Percentiles rank a stretch among this genome's conserved stretches.
These are phyloP conservation scores for Ptychodera flava DNA, from an alignment of 35 echinoderm and acorn worm genomes.

Conservation along the genomic window DNA sequence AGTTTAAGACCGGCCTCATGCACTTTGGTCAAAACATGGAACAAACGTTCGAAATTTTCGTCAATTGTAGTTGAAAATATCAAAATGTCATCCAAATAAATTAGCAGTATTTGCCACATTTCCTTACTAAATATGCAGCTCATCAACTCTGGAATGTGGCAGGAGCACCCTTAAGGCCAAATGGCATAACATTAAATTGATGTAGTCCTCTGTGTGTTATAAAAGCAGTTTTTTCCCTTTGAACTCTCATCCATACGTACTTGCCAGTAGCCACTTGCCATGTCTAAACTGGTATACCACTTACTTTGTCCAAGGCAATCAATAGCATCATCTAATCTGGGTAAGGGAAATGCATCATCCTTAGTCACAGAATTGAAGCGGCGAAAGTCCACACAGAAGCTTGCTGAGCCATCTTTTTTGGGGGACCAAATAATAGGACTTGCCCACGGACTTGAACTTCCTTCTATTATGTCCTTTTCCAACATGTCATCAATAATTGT, in stretches of 20 bases:
- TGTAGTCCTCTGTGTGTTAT: conserved; percentile 28
- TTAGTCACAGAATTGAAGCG: conserved; percentile 28
- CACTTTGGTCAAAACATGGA: not conserved
- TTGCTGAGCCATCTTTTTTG: conserved; percentile 35
- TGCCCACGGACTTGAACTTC: conserved; percentile 24
- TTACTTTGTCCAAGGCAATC: conserved; percentile 30
- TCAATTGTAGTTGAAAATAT: too few species aligned
- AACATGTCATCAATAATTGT: too few species aligned
- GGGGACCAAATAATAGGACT: conserved; percentile 3
- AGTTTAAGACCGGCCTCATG: not conserved
- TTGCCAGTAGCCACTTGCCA: conserved; percentile 62
- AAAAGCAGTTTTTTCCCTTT: conserved; percentile 57
- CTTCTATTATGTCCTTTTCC: conserved; percentile 17
- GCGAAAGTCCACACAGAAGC: conserved; percentile 51
- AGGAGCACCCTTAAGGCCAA: conserved; percentile 47
- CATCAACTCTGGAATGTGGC: conserved; percentile 59
- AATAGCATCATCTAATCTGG: conserved; percentile 18
- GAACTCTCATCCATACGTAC: conserved; percentile 26
- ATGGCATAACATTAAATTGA: conserved; percentile 42
- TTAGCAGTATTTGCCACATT: conserved; percentile 30
- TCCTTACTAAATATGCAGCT: conserved; percentile 26
- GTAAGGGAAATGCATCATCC: conserved; percentile 12
- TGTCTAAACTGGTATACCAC: conserved; percentile 39
- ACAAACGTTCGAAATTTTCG: conserved; percentile 2
- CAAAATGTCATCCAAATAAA: conserved; percentile 51